Evolutionary conservation across 1,140 invertebrate species (phyloP), one percentile per base, ranked within the genome.

Genomic region (Linepithema humile): DNA sequence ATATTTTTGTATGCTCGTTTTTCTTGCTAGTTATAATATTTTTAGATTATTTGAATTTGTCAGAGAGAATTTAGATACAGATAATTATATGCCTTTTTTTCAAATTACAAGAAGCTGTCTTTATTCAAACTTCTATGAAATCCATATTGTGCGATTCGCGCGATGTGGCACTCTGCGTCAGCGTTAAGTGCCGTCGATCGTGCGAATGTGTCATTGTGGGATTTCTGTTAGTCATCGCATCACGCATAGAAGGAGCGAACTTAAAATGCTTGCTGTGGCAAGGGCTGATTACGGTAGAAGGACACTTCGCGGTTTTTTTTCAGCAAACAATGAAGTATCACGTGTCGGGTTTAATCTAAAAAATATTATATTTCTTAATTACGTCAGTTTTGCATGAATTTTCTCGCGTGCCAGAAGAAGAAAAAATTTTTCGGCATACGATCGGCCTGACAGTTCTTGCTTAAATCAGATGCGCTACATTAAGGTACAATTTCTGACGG

Each of bases 151-250:
- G 17, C 12, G 35, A 55, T 69, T 17, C 15, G 7, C 23, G 48
- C 48, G 26, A 62, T 75, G 50, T n/a, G 23, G 12, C 70, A 10
- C n/a, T 69, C 23, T 60, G 23, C 75, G 62, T 80, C 75, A 80
- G 35, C 50, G 2, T 77, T 45, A 50, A 65, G 45, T 55, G 65
- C 38, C 43, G 45, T 69, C 65, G 43, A 69, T 69, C 26, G 43
- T 29, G 48, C 65, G 53, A 53, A 45, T 85, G 69, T 87, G 85
- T 87, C 85, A 87, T 86, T 75, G 20, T 38, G 53, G 45, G 45
- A 87, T 87, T 74, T 77, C 57, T 74, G 57, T 84, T 87, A 88
- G 67, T 88, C 85, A 88, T 88, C 72, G 35, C n/a, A 38, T 67
- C 53, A 23, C 38, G 35, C 67, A 32, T 73, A 88, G 43, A 88